Base-by-base conservation (phyloP, 2,113 vertebrate species). In the Oryzias curvinotus region DNA sequence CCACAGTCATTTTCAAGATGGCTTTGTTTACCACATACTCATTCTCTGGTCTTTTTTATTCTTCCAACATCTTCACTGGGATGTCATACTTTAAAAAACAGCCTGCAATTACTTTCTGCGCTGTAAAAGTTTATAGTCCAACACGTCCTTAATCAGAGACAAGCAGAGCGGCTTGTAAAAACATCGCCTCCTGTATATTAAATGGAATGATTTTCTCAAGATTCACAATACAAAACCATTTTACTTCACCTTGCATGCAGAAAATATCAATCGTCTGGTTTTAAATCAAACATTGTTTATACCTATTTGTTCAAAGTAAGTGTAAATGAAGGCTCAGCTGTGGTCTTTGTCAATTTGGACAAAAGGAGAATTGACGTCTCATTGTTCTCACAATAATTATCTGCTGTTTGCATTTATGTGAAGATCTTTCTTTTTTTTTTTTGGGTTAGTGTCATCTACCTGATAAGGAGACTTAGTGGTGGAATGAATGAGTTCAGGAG, bases 61-160 rank as follows among this genome's bases (percentile, higher is more conserved):
- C 53, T 68, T 71, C 25, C 60, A 42, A 52, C 51, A 43, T 51
- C 65, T 59, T 83, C 23, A 45, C 65, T 77, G 73, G 67, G 49
- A 68, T 56, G 68, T 80, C 61, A 73, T 81, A 77, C 76, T 75
- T 56, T 43, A 58, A 71, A 72, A 85, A 85, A 80, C 75, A 82
- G 77, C 58, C 62, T 1, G 68, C 62, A 75, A 85, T 86, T 86
- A 86, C 83, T 12, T 86, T 60, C 52, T 67, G 44, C 4, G 73
- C 71, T 77, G 80, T 87, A 84, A 87, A 88, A 73, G 44, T 89
- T 91, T 88, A 88, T 78, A 53, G 69, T 64, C 65, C 30, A 43
- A 75, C 61, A 65, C 57, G 62, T 75, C 77, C 51, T 80, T 86
- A 84, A 89, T 85, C 85, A 81, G 62, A 68, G 68, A 85, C 76